Percentiles rank a stretch among this genome's conserved stretches.
phyloP scores from a whole-genome alignment of 2,888 invertebrate species.

The Elmis aenea region DNA sequence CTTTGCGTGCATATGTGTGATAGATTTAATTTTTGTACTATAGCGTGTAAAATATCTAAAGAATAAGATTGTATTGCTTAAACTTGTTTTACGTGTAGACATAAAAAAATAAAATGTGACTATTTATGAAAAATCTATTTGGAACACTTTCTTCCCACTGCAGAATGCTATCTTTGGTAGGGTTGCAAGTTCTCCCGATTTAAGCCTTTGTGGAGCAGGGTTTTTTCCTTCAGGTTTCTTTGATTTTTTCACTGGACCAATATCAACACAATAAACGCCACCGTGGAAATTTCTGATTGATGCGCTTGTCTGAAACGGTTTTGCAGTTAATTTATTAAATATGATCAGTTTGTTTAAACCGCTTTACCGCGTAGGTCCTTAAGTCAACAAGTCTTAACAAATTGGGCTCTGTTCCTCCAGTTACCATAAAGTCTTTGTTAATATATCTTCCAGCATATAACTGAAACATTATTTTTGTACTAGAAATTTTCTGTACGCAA shows the following conservation, averaged over 20 bases:
- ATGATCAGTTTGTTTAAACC: too few relatives aligned
- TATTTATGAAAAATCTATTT: conserved; percentile 46
- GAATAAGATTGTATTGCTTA: conserved; percentile 49
- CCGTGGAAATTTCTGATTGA: conserved; percentile 52
- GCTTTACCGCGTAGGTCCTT: conserved; percentile 53
- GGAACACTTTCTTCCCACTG: conserved; percentile 53
- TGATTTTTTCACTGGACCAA: conserved; percentile 50
- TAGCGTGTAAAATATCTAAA: conserved; percentile 54
- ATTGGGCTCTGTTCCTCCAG: conserved; percentile 59
- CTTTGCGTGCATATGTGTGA: conserved; percentile 48
- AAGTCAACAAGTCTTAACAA: conserved; percentile 58
- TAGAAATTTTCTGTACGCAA: conserved; percentile 20
- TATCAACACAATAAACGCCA: conserved; percentile 54
- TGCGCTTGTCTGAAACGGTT: conserved; percentile 55
- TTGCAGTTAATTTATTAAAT: too few relatives aligned
- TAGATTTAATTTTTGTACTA: conserved; percentile 55
- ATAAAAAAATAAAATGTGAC: conserved; percentile 32
- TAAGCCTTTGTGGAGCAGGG: conserved; percentile 25
- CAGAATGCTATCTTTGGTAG: conserved; percentile 55
- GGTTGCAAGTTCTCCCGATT: conserved; percentile 21
- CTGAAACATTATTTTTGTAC: conserved; percentile 41
- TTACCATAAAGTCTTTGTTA: conserved; percentile 52
- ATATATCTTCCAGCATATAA: conserved; percentile 60
- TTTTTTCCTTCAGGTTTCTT: conserved; percentile 41
- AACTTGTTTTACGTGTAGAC: conserved; percentile 30